phyloP scores from a whole-genome alignment of 2,888 invertebrate genomes.

The Serripes groenlandicus region DNA sequence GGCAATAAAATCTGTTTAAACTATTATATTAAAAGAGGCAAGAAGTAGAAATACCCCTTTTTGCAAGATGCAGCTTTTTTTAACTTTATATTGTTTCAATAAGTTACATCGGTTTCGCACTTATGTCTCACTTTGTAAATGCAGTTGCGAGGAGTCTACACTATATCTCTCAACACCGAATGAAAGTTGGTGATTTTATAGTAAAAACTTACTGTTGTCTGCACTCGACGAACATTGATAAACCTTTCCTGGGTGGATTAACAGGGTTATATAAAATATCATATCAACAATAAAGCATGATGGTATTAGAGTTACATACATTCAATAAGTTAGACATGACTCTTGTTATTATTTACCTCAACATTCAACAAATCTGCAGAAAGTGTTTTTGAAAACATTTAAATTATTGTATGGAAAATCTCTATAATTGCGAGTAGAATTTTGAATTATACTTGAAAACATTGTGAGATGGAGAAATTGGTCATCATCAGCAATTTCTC shows the following conservation, averaged over 20 bases:
- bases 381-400: too few relatives aligned
- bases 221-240: not conserved
- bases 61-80: too few relatives aligned
- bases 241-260: constrained; percentile 11
- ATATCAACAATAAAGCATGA: not conserved
- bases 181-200: not conserved
- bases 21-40: too few relatives aligned
- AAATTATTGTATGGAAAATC: too few relatives aligned
- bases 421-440: too few relatives aligned
- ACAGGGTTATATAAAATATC: not conserved
- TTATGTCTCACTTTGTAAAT: too few relatives aligned
- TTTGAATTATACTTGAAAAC: not conserved
- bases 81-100: too few relatives aligned
- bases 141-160: not conserved
- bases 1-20: too few relatives aligned
- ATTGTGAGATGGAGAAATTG: not conserved
- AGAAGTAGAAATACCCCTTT: too few relatives aligned
- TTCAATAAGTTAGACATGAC: not conserved
- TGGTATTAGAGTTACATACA: not conserved
- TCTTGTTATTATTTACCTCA: not conserved
- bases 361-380: not conserved
- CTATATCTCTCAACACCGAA: not conserved
- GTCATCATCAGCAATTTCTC: not conserved
- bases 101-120: too few relatives aligned
- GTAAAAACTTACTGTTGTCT: constrained; percentile 8